Percentiles rank a stretch among this genome's conserved stretches.
Evolutionary conservation across 2,113 vertebrate genomes (phyloP).

Genomic region (Trochalopteron elliotii): DNA sequence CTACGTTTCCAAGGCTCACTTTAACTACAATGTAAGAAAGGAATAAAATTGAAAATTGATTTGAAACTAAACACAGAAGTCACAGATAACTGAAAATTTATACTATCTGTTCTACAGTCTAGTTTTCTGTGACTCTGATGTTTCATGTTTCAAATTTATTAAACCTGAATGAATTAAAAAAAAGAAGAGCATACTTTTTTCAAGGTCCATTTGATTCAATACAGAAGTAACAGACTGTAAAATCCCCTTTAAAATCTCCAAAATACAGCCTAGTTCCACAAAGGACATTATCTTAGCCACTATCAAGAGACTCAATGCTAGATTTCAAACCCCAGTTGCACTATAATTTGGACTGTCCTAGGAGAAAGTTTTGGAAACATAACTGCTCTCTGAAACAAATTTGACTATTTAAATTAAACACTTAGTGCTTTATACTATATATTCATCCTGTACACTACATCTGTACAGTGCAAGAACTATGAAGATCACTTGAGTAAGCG

Average conservation of each 20-base stretch:
- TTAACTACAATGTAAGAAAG: not conserved
- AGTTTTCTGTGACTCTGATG: not conserved
- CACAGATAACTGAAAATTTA: not conserved
- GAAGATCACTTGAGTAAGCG: not conserved
- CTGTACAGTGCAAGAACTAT: not conserved
- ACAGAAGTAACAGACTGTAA: not conserved
- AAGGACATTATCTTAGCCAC: not conserved
- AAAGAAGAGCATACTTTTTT: not conserved
- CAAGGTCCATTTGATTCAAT: not conserved
- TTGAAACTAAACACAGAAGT: not conserved
- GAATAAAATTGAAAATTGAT: not conserved
- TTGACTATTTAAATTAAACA: not conserved
- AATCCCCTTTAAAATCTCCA: not conserved
- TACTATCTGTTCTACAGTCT: not conserved
- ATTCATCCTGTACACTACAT: not conserved
- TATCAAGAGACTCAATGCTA: not conserved
- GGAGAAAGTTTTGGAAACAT: not conserved
- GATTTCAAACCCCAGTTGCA: not conserved
- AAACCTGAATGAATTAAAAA: rapidly evolving
- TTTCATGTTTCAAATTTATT: not conserved
- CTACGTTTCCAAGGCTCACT: not conserved
- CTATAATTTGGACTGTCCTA: not conserved
- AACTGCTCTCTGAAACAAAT: not conserved
- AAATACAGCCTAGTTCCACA: not conserved
- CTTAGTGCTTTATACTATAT: not conserved